Evolutionary conservation across 2,797 vertebrate species (phyloP), one percentile per base, ranked within the genome.

Genomic region (Clamator glandarius): DNA sequence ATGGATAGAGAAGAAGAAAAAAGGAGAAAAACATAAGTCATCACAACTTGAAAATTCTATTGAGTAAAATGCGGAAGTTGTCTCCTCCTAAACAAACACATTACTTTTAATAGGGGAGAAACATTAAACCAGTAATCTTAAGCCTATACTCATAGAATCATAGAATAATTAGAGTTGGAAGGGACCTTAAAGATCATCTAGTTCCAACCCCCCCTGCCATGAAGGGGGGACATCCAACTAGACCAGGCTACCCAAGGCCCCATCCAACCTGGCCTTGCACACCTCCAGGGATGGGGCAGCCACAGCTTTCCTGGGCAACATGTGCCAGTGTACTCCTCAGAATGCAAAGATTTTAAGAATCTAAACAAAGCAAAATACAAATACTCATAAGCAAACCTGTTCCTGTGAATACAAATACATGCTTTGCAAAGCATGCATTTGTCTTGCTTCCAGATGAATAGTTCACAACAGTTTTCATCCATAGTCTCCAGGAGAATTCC

Each of bases 61-160:
- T 0, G 0, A 82, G 2, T 2, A 78, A 74, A 52, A 54, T 2
- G 1, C 1, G 33, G 6, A 51, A 62, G 2, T 25, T 36, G 7
- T 29, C 4, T 19, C 6, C 2, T 28, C 31, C 11, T 59, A 54
- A 63, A 33, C 17, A 63, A 26, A 55, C 9, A 0, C 3, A 58
- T 33, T 25, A 3, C 4, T 55, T 81, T 11, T 59, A 50, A 59
- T 4, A 41, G 3, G 5, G 1, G 2, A 35, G 14, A 70, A 24
- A 55, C 5, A 29, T 6, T 33, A 25, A 62, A 84, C 62, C 6
- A 62, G 25, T 4, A 46, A 26, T 6, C 11, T 5, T 31, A 42
- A 64, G 0, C 0, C 19, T 50, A 35, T 23, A 6, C 4, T 36
- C 1, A 39, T 39, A 39, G 39, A 39, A 39, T 39, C 39, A 39